These are phyloP conservation scores for Megaptera novaeangliae DNA, from an alignment of 2,113 vertebrate species.

Conservation along the genomic window DNA sequence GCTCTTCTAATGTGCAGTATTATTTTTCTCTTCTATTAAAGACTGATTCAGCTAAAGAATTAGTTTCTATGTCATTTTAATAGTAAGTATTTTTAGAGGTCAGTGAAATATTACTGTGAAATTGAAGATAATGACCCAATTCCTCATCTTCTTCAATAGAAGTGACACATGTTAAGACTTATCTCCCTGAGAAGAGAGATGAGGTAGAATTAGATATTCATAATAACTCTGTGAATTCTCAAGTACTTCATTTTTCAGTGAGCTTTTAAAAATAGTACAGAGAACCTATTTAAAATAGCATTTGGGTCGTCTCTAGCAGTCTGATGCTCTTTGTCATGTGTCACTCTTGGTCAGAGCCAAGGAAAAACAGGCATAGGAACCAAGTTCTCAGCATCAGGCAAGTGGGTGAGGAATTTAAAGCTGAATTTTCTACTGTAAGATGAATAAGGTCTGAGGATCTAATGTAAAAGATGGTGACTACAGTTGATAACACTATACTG, in stretches of 20 bases:
- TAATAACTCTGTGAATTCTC: slow-evolving; percentile 31
- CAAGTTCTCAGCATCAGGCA: neutral
- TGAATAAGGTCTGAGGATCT: neutral
- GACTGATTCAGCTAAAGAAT: neutral
- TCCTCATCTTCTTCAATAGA: slow-evolving; percentile 23
- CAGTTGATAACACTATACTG: neutral
- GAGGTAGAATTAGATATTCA: slow-evolving; percentile 31
- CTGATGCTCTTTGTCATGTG: neutral
- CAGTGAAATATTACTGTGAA: slow-evolving; percentile 46
- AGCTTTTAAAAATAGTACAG: slow-evolving; percentile 28
- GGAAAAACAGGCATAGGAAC: neutral
- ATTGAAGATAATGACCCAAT: slow-evolving; percentile 40
- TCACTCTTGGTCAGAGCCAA: neutral
- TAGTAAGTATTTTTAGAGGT: slow-evolving; percentile 40
- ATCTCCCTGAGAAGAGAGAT: slow-evolving; percentile 23
- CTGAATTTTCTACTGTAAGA: neutral
- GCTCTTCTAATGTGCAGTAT: neutral
- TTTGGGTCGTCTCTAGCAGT: neutral
- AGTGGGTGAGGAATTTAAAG: neutral
- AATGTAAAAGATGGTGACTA: neutral
- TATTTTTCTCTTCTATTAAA: neutral
- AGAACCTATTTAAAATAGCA: neutral
- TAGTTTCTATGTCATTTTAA: slow-evolving; percentile 34
- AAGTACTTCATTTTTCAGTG: slow-evolving; percentile 31
- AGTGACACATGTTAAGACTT: neutral